A percentile compares a stretch with the other conserved stretches of the same genome.
Evolutionary conservation across 2,797 vertebrate species (phyloP).

Genomic region (Chelidonichthys spinosus): DNA sequence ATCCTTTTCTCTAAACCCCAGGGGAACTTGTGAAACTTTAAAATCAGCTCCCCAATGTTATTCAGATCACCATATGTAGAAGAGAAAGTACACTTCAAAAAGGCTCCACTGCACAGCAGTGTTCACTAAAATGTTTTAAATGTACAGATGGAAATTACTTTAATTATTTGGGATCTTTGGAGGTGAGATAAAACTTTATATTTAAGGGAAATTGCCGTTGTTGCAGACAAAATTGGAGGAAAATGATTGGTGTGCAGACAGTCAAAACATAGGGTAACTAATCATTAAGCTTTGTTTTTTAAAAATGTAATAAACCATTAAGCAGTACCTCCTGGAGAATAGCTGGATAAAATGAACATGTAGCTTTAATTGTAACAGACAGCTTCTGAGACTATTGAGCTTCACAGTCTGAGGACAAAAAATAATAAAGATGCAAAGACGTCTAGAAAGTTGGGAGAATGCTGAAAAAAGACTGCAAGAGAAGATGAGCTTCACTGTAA

Average conservation of each 20-base stretch:
- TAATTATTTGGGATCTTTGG: neutral
- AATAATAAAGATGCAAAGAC: neutral
- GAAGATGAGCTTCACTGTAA: conserved; percentile 58
- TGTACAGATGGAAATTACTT: neutral
- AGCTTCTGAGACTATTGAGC: neutral
- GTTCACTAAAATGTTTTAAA: neutral
- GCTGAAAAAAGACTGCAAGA: conserved; percentile 17
- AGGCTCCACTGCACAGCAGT: neutral
- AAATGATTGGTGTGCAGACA: neutral
- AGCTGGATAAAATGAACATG: no score
- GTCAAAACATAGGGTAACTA: no score
- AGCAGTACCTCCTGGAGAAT: no score
- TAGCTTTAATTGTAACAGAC: neutral
- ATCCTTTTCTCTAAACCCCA: conserved; percentile 19
- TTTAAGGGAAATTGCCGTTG: neutral
- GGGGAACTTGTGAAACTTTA: conserved; percentile 37
- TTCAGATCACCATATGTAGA: conserved; percentile 25
- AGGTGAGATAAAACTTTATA: neutral
- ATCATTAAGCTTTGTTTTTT: no score
- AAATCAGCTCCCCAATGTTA: conserved; percentile 23
- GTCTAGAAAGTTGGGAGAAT: conserved; percentile 40
- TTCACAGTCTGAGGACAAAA: neutral
- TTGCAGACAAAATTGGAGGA: neutral
- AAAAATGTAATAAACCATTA: no score
- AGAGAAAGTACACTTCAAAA: conserved; percentile 19